Evolutionary conservation across 2,113 vertebrate genomes (phyloP).

Genomic region (Phocoena phocoena): DNA sequence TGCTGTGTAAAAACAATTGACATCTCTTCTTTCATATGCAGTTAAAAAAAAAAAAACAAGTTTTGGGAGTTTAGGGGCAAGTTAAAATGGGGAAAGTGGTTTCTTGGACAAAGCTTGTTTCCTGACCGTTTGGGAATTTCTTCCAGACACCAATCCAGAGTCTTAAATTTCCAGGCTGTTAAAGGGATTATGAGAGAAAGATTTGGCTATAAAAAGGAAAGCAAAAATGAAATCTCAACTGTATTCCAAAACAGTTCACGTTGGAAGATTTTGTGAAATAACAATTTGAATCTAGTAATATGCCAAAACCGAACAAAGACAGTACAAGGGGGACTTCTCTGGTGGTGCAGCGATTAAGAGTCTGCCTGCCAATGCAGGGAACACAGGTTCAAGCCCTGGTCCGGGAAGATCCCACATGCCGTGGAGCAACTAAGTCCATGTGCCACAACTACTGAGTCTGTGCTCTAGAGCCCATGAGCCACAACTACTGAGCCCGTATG

Average conservation of each 20-base stretch:
- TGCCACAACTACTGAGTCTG: no score
- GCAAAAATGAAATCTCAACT: conserved; percentile 45
- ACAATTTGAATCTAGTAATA: background rate
- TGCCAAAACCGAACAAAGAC: background rate
- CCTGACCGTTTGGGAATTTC: conserved; percentile 3
- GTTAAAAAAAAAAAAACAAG: background rate
- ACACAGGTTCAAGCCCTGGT: no score
- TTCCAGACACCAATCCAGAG: conserved; percentile 43
- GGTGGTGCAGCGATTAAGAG: no score
- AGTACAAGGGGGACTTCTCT: background rate
- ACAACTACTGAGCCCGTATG: no score
- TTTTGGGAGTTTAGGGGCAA: background rate
- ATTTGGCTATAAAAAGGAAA: background rate
- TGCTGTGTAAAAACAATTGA: background rate
- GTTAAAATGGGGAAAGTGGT: background rate
- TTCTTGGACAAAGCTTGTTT: conserved; percentile 44
- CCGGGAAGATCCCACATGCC: no score
- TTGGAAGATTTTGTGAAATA: conserved; percentile 22
- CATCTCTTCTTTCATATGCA: background rate
- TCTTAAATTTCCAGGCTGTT: conserved; percentile 36
- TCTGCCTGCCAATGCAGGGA: no score
- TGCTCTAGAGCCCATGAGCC: no score
- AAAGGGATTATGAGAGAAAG: background rate
- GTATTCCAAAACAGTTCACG: background rate
- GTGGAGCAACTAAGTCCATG: no score